Evolutionary conservation across 2,113 vertebrate species (phyloP).

Genomic region (Scatophagus argus): DNA sequence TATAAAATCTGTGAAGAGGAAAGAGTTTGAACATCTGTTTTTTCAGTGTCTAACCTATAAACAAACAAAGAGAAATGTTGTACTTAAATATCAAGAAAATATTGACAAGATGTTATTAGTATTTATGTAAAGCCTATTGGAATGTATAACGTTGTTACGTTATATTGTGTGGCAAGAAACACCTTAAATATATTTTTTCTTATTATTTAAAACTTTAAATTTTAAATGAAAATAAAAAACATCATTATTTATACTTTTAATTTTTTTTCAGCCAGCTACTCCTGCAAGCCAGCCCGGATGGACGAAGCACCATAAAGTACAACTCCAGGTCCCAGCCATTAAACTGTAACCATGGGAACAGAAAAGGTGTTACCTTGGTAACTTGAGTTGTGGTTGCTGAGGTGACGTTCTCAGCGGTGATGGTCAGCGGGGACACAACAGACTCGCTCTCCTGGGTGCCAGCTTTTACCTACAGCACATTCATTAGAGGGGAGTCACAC

Average conservation of each 20-base stretch:
- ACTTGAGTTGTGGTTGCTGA: constrained; percentile 98
- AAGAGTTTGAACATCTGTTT: background rate
- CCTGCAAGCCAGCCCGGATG: background rate
- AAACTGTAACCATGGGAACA: constrained; percentile 49
- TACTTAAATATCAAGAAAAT: background rate
- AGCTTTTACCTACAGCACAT: constrained; percentile 76
- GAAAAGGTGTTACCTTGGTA: constrained; percentile 90
- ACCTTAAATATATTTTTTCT: too few relatives aligned
- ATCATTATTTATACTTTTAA: background rate
- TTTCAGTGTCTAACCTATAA: background rate
- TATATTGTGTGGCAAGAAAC: background rate
- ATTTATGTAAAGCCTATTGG: background rate
- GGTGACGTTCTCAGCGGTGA: constrained; percentile 92
- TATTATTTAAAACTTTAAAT: too few relatives aligned
- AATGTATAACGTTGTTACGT: background rate
- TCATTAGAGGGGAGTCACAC: constrained; percentile 13
- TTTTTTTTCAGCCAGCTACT: background rate
- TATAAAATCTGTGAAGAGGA: background rate
- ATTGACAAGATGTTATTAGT: background rate
- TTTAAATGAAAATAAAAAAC: too few relatives aligned
- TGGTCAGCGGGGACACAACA: constrained; percentile 77
- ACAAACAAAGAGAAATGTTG: background rate
- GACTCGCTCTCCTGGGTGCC: constrained; percentile 68
- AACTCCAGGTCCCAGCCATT: background rate
- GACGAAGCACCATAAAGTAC: background rate